These are phyloP conservation scores for Osmoderma eremita DNA, from an alignment of 2,888 invertebrate species.

Conservation along the genomic window DNA sequence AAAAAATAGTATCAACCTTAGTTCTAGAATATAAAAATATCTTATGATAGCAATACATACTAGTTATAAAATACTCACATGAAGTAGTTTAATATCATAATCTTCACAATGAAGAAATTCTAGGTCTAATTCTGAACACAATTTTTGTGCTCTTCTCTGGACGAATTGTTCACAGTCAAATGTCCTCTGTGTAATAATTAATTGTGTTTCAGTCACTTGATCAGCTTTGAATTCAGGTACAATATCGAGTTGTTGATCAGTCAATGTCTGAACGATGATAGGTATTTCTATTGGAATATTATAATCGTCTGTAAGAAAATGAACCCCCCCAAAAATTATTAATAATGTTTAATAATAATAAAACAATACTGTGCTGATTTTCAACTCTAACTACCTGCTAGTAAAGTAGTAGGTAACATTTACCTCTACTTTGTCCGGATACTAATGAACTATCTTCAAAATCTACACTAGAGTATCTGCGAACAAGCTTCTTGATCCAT, in stretches of 20 bases:
- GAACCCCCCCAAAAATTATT: neutral
- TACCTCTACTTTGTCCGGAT: slow-evolving; percentile 64
- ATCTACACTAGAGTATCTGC: slow-evolving; percentile 62
- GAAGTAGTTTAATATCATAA: slow-evolving; percentile 62
- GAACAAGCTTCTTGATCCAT: slow-evolving; percentile 63
- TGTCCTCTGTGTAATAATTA: slow-evolving; percentile 62
- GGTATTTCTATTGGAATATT: slow-evolving; percentile 64
- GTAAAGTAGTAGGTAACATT: slow-evolving; percentile 33
- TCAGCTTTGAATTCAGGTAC: slow-evolving; percentile 62
- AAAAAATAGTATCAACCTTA: too few relatives aligned
- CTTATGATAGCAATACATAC: too few relatives aligned
- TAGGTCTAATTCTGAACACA: slow-evolving; percentile 60
- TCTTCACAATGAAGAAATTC: slow-evolving; percentile 63
- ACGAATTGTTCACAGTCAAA: slow-evolving; percentile 64
- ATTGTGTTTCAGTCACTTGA: slow-evolving; percentile 61
- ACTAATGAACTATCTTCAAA: slow-evolving; percentile 63
- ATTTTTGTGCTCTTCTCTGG: slow-evolving; percentile 61
- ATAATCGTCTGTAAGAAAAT: slow-evolving; percentile 59
- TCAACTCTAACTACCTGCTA: slow-evolving; percentile 27
- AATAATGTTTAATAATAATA: neutral
- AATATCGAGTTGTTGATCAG: slow-evolving; percentile 61
- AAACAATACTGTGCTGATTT: neutral
- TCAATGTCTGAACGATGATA: slow-evolving; percentile 60
- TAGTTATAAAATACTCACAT: slow-evolving; percentile 54
- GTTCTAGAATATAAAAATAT: too few relatives aligned